Percentiles rank a stretch among this genome's conserved stretches.
phyloP scores from a whole-genome alignment of 2,113 vertebrate genomes.

The Oxyura jamaicensis region DNA sequence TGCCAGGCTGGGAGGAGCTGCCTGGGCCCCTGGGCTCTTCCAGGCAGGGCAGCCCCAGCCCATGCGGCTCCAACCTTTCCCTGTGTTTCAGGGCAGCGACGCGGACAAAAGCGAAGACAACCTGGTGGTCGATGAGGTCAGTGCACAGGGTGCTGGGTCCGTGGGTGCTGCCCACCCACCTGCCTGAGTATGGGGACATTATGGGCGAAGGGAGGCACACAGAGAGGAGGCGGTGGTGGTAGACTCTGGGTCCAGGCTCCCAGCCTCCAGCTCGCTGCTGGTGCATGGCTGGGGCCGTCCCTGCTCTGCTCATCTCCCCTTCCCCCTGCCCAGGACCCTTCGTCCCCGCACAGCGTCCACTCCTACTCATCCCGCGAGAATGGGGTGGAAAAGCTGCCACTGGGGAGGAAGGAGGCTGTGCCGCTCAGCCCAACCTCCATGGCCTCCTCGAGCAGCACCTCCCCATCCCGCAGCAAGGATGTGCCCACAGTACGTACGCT shows the following conservation, averaged over 20 bases:
- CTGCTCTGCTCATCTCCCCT: neutral
- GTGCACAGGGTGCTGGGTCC: neutral
- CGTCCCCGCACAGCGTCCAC: constrained; percentile 89
- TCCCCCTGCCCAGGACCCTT: constrained; percentile 80
- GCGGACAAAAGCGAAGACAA: constrained; percentile 94
- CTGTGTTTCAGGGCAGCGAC: constrained; percentile 84
- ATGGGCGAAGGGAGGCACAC: neutral
- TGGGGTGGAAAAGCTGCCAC: constrained; percentile 83
- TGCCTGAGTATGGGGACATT: fast-evolving
- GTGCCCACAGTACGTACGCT: constrained; percentile 61
- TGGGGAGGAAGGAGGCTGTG: constrained; percentile 82
- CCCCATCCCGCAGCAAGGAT: constrained; percentile 87
- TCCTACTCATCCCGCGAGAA: constrained; percentile 92
- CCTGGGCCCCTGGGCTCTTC: neutral
- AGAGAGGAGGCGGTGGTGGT: neutral
- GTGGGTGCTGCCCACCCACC: fast-evolving
- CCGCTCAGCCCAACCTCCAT: constrained; percentile 89
- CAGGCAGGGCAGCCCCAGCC: neutral
- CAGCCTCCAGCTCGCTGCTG: neutral
- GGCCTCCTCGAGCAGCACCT: constrained; percentile 87
- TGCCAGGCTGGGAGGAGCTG: neutral
- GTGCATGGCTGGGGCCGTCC: fast-evolving
- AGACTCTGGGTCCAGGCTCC: neutral
- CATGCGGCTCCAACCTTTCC: fast-evolving
- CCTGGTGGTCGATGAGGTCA: constrained; percentile 89